Evolutionary conservation across 1,140 invertebrate species (phyloP), one percentile per base, ranked within the genome.

Genomic region (Panagrolaimus sp.): DNA sequence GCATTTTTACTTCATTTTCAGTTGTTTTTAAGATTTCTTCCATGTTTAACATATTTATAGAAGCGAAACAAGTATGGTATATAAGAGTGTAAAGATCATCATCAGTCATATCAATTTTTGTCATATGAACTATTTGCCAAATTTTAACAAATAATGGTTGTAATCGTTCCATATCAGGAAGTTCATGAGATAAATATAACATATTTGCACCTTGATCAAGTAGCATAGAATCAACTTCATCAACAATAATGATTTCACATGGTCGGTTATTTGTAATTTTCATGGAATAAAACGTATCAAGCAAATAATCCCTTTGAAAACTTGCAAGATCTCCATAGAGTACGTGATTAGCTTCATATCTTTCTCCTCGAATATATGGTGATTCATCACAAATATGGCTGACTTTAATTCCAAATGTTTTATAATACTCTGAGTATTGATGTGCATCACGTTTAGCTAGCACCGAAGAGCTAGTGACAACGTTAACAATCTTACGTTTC

Each of bases 391-490:
- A 57, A 8, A 25, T 57, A 20, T 57, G 51, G 8, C 20, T 27
- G 3, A 57, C 51, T 11, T 20, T 57, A 20, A 57, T 27, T 11
- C 51, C 51, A 20, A 57, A 25, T 20, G n/a, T 27, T n/a, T 13
- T 1, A 57, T n/a, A 57, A n/a, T 20, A 20, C n/a, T 57, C 11
- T 20, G 8, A n/a, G 4, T 25, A 25, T 57, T 57, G 16, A 11
- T 20, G 16, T 8, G 51, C 51, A 48, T 71, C 69, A 23, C 69
- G 38, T 27, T 71, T n/a, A 5, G 69, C 69, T n/a, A 71, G 43
- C 16, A 71, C 68, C 13, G 69, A 71, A 0, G 69, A 71, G 42
- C 67, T 70, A n/a, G 67, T 71, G 45, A 71, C 57, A 25, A 71
- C 65, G 16, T 71, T 66, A 1, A 71, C 69, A 0, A 9, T n/a